Percentiles rank a stretch among this genome's conserved stretches.
phyloP scores from a whole-genome alignment of 2,888 invertebrate species.

The Encarsia formosa region DNA sequence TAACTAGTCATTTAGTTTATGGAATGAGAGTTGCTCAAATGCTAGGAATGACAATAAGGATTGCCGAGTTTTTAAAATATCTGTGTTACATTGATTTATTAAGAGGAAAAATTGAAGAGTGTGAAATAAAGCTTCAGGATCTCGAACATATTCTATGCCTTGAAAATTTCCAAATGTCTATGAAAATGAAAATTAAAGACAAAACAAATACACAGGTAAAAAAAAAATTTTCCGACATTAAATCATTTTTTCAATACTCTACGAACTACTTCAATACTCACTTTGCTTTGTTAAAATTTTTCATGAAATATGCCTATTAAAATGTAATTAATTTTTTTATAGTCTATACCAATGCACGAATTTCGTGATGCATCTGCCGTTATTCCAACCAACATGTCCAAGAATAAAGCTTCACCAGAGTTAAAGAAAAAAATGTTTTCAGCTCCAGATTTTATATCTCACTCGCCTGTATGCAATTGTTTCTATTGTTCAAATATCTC shows the following conservation, averaged over 20 bases:
- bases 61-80: conserved; percentile 41
- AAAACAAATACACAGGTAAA: neutral
- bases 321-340: neutral
- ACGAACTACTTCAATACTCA: neutral
- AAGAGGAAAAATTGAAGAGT: conserved; percentile 37
- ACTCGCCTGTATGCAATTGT: conserved; percentile 37
- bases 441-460: conserved; percentile 38
- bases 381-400: conserved; percentile 9
- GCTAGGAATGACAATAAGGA: conserved; percentile 37
- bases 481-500: conserved; percentile 39
- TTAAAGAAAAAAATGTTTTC: conserved; percentile 36
- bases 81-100: conserved; percentile 42
- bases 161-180: conserved; percentile 35
- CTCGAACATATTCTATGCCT: conserved; percentile 43
- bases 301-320: neutral
- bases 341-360: neutral
- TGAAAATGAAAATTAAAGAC: conserved; percentile 25
- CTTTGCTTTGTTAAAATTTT: neutral
- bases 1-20: conserved; percentile 36
- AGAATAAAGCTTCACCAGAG: conserved; percentile 39
- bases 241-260: neutral
- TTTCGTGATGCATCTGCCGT: conserved; percentile 1
- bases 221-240: neutral
- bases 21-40: conserved; percentile 38
- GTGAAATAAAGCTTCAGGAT: conserved; percentile 43